phyloP scores from a whole-genome alignment of 1,140 invertebrate genomes.

The Monomorium pharaonis region DNA sequence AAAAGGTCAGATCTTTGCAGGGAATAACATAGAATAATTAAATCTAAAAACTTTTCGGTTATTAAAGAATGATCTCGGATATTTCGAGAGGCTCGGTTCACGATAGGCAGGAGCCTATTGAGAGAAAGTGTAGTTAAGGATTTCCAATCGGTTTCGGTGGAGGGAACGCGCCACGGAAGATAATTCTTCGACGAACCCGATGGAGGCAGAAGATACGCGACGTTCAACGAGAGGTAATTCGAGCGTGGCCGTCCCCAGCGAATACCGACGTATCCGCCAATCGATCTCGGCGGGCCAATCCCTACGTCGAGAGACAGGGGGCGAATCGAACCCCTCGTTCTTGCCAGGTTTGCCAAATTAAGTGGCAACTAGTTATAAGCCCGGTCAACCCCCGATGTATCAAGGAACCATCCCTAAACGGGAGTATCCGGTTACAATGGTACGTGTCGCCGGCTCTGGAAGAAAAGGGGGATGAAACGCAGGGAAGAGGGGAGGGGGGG shows the following conservation, averaged over 20 bases:
- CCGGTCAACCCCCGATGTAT: slow-evolving; percentile 65
- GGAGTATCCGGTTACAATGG: slow-evolving; percentile 82
- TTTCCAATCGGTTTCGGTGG: slow-evolving; percentile 10
- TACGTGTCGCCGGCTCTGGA: slow-evolving; percentile 69
- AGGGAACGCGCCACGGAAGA: slow-evolving; percentile 15
- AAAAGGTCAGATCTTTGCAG: not conserved
- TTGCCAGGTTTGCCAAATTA: slow-evolving; percentile 79
- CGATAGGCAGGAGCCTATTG: not conserved
- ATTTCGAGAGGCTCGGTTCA: not conserved
- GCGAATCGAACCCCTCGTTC: slow-evolving; percentile 60
- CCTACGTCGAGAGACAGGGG: not conserved
- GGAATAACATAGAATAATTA: not conserved
- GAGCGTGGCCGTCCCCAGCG: slow-evolving; percentile 35
- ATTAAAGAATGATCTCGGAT: not conserved
- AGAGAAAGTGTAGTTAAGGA: slow-evolving; percentile 7
- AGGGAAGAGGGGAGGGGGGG: not conserved
- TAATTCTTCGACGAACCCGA: slow-evolving; percentile 28
- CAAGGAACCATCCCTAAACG: slow-evolving; percentile 74
- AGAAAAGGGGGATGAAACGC: slow-evolving; percentile 50
- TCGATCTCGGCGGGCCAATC: slow-evolving; percentile 73
- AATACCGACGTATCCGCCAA: slow-evolving; percentile 60
- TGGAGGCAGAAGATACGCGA: slow-evolving; percentile 43
- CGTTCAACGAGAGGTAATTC: slow-evolving; percentile 49
- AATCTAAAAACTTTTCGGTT: not conserved
- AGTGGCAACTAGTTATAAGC: slow-evolving; percentile 83